Conservation (phyloP, 2,113 vertebrate species). For the Scalopus aquaticus region DNA sequence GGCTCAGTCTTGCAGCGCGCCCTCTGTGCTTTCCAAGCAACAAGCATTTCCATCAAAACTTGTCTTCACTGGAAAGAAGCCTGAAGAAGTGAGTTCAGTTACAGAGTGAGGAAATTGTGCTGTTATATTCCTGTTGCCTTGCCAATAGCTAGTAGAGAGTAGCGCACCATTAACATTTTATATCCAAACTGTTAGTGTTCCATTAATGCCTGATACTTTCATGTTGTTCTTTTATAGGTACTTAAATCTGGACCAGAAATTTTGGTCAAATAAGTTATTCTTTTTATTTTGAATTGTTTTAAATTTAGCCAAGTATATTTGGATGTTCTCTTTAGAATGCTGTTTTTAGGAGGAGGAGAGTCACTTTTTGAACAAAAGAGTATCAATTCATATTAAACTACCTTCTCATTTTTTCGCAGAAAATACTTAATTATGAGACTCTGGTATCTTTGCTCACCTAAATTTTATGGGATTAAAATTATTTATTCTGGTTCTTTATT, state of each 20-base stretch:
- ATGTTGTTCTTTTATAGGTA: not conserved
- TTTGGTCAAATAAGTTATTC: slow-evolving; percentile 25
- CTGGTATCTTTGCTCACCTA: slow-evolving; percentile 33
- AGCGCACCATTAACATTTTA: not conserved
- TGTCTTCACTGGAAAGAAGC: not conserved
- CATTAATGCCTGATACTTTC: not conserved
- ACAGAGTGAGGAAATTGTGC: not conserved
- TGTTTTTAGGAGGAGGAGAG: not conserved
- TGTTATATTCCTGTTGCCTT: not conserved
- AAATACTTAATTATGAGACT: slow-evolving; percentile 41
- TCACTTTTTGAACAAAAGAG: not conserved
- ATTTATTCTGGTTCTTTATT: slow-evolving; percentile 49
- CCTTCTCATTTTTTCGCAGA: not conserved
- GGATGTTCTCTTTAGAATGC: not conserved
- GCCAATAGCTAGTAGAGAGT: not conserved
- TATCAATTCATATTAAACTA: not conserved
- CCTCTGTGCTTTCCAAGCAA: not conserved
- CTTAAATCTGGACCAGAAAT: not conserved
- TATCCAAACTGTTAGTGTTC: not conserved
- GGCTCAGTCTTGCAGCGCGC: rapidly evolving
- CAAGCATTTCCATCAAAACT: not conserved
- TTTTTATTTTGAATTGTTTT: slow-evolving; percentile 26
- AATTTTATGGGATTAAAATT: slow-evolving; percentile 67
- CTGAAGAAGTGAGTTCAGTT: not conserved
- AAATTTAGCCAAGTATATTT: not conserved